A percentile compares a stretch with the other conserved stretches of the same genome.
Conservation (phyloP, 2,113 vertebrate species). For the Oncorhynchus gorbuscha region DNA sequence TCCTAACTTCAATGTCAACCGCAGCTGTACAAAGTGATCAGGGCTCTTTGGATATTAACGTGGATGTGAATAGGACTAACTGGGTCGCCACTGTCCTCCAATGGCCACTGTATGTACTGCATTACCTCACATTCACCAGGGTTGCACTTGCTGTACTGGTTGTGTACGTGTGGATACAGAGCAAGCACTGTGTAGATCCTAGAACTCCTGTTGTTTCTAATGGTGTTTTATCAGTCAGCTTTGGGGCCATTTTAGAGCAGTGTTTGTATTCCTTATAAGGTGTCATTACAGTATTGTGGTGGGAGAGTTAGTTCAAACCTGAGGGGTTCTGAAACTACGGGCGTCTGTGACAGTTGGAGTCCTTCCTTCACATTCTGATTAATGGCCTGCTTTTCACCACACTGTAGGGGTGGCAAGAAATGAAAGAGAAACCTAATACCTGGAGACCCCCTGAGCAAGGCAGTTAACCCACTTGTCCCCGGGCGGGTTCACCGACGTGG, state of each 20-base stretch:
- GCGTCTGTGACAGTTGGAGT: neutral
- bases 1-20: neutral
- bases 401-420: neutral
- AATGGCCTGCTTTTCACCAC: neutral
- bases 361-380: neutral
- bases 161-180: neutral
- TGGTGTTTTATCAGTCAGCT: too few relatives aligned
- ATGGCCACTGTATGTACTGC: neutral
- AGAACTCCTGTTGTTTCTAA: neutral
- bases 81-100: neutral
- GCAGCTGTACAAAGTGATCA: neutral
- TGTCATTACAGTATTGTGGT: neutral
- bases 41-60: neutral
- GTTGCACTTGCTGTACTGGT: neutral
- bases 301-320: neutral
- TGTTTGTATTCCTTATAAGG: neutral
- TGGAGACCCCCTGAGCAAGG: neutral
- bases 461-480: too few relatives aligned
- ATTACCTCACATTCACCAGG: neutral
- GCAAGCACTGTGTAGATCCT: neutral
- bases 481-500: too few relatives aligned
- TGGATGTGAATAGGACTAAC: neutral
- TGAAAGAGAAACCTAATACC: neutral
- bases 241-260: too few relatives aligned
- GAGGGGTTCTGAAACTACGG: neutral